Percentiles rank a stretch among this genome's conserved stretches.
These are phyloP conservation scores for Pogonomyrmex californicus DNA, from an alignment of 1,140 invertebrate genomes.

Conservation along the genomic window DNA sequence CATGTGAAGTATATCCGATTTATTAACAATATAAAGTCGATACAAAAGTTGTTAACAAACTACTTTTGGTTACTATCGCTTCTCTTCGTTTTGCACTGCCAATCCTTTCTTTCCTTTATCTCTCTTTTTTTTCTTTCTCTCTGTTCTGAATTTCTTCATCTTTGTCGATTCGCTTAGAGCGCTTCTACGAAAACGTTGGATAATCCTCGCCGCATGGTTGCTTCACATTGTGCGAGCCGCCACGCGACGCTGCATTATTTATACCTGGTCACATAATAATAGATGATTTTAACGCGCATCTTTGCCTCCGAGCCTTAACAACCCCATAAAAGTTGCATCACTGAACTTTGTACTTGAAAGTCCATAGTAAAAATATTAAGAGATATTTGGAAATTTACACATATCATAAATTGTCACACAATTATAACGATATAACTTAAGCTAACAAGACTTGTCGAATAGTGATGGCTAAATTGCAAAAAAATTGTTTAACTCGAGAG, in stretches of 20 bases:
- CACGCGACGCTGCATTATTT: constrained; percentile 69
- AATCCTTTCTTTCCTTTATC: background rate
- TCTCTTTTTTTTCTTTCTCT: background rate
- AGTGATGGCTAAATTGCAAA: too few relatives aligned
- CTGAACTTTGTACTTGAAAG: background rate
- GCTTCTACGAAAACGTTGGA: constrained; percentile 69
- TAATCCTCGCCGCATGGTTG: constrained; percentile 76
- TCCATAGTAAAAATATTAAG: constrained; percentile 9
- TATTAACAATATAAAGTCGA: constrained; percentile 72
- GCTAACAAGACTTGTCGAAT: too few relatives aligned
- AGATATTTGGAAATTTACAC: background rate
- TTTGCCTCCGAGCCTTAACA: constrained; percentile 60
- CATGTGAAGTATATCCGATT: constrained; percentile 65
- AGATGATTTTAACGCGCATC: constrained; percentile 79
- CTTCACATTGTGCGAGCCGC: constrained; percentile 75
- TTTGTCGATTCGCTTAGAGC: constrained; percentile 64
- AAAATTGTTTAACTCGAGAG: too few relatives aligned
- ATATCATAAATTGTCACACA: background rate
- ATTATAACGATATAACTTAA: too few relatives aligned
- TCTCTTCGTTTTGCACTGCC: constrained; percentile 40
- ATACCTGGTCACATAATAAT: constrained; percentile 71
- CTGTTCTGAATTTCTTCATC: constrained; percentile 51
- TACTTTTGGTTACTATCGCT: constrained; percentile 27
- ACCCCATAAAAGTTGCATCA: constrained; percentile 8
- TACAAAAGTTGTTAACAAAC: constrained; percentile 71